These are phyloP conservation scores for Symphodus melops DNA, from an alignment of 2,113 vertebrate genomes.

Conservation along the genomic window DNA sequence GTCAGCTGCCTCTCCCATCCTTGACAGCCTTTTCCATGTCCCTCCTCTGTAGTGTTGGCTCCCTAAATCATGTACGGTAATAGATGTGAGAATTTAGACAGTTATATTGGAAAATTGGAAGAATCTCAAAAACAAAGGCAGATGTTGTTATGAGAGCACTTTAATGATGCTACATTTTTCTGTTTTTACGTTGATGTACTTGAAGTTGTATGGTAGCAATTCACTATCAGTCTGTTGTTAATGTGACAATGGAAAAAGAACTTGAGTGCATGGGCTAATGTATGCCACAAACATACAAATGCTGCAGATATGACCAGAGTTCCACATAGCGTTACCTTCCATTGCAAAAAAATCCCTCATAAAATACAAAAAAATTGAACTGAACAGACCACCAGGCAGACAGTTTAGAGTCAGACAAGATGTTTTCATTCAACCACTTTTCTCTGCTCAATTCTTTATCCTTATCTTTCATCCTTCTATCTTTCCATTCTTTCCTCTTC, in stretches of 20 bases:
- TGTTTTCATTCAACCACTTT: conserved; percentile 57
- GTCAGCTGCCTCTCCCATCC: conserved; percentile 18
- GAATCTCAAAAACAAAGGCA: conserved; percentile 42
- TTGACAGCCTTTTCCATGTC: too few relatives aligned
- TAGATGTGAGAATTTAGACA: conserved; percentile 40
- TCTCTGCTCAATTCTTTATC: conserved; percentile 13
- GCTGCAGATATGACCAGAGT: conserved; percentile 32
- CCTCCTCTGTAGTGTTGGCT: conserved; percentile 31
- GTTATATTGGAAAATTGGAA: conserved; percentile 46
- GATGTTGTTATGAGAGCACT: conserved; percentile 46
- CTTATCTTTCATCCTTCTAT: conserved; percentile 32
- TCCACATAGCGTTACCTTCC: conserved; percentile 24
- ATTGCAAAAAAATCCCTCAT: too few relatives aligned
- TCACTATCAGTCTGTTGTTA: background rate
- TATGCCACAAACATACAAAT: conserved; percentile 17
- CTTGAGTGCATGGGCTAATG: background rate
- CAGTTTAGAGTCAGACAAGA: conserved; percentile 32
- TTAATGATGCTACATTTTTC: conserved; percentile 32
- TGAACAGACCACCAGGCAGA: conserved; percentile 37
- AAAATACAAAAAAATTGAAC: conserved; percentile 12
- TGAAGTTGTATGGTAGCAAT: conserved; percentile 34
- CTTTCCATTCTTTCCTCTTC: conserved; percentile 36
- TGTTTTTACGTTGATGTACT: conserved; percentile 34
- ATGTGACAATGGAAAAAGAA: conserved; percentile 47
- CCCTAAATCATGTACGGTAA: conserved; percentile 51